phyloP scores from a whole-genome alignment of 2,113 vertebrate genomes.

The Pteronura brasiliensis region DNA sequence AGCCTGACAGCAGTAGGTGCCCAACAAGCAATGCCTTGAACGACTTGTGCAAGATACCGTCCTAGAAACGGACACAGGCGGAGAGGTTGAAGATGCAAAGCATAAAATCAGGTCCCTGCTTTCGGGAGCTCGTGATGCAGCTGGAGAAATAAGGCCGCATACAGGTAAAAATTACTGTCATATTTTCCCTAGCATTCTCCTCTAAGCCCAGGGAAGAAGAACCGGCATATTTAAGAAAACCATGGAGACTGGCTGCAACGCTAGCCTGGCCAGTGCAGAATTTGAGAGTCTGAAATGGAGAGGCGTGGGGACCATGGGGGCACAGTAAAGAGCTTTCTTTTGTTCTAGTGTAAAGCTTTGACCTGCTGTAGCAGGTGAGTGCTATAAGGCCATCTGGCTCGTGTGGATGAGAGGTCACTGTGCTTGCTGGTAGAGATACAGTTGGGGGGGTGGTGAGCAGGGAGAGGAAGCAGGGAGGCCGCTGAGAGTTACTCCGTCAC shows the following conservation, averaged over 20 bases:
- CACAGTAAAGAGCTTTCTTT: rapidly evolving
- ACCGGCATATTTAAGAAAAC: not conserved
- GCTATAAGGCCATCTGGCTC: rapidly evolving
- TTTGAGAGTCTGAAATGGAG: not conserved
- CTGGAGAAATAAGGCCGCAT: not conserved
- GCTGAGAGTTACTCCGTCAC: rapidly evolving
- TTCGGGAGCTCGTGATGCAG: not conserved
- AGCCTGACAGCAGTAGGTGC: not conserved
- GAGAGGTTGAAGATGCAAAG: no score
- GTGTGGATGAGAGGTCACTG: not conserved
- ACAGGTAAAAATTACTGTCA: not conserved
- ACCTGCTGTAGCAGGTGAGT: not conserved
- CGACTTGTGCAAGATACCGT: no score
- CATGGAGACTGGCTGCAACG: rapidly evolving
- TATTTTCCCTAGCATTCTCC: not conserved
- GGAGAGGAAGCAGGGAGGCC: not conserved
- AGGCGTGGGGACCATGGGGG: not conserved
- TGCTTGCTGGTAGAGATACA: not conserved
- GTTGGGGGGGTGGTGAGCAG: rapidly evolving
- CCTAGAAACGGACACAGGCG: not conserved
- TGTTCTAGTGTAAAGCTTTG: not conserved
- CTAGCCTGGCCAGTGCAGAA: not conserved
- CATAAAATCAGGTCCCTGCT: not conserved
- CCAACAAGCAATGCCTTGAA: not conserved
- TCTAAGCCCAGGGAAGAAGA: not conserved